Percentiles rank a stretch among this genome's conserved stretches.
Evolutionary conservation across 2,888 invertebrate genomes (phyloP).

Genomic region (Eumacrocentrus americanus): DNA sequence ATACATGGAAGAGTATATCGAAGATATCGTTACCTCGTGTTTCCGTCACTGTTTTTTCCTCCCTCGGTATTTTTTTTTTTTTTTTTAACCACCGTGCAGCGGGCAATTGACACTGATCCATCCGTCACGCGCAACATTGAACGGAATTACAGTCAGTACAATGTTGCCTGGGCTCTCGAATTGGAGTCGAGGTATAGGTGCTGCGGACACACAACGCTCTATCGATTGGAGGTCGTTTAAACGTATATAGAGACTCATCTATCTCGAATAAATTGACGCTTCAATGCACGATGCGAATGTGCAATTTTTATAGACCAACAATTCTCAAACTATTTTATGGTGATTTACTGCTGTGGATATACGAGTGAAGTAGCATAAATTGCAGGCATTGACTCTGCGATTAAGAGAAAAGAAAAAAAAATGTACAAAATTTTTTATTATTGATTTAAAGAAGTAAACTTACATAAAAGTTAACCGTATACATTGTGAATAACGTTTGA

Average conservation of each 20-base stretch:
- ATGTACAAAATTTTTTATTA: constrained; percentile 14
- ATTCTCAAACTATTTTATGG: constrained; percentile 31
- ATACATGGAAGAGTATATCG: constrained; percentile 4
- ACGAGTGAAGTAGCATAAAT: constrained; percentile 24
- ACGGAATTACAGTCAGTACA: constrained; percentile 59
- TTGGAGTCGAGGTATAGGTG: constrained; percentile 36
- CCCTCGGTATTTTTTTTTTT: constrained; percentile 26
- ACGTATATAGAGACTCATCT: constrained; percentile 33
- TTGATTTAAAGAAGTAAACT: background rate
- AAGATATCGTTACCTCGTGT: constrained; percentile 6
- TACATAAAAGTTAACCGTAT: background rate
- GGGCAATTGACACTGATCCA: constrained; percentile 59
- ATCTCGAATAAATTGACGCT: constrained; percentile 37
- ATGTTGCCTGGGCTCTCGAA: constrained; percentile 40
- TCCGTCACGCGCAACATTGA: constrained; percentile 58
- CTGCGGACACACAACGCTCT: constrained; percentile 27
- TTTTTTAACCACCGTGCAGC: constrained; percentile 44
- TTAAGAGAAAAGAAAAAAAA: background rate
- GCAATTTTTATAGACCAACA: constrained; percentile 33
- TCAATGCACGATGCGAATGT: constrained; percentile 35
- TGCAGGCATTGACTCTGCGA: no score
- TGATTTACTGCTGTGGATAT: constrained; percentile 31
- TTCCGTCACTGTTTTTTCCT: background rate
- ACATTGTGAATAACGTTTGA: no score
- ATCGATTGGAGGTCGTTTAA: constrained; percentile 36